Conservation (phyloP, 2,797 vertebrate genomes). For the Pteropus rufus region DNA sequence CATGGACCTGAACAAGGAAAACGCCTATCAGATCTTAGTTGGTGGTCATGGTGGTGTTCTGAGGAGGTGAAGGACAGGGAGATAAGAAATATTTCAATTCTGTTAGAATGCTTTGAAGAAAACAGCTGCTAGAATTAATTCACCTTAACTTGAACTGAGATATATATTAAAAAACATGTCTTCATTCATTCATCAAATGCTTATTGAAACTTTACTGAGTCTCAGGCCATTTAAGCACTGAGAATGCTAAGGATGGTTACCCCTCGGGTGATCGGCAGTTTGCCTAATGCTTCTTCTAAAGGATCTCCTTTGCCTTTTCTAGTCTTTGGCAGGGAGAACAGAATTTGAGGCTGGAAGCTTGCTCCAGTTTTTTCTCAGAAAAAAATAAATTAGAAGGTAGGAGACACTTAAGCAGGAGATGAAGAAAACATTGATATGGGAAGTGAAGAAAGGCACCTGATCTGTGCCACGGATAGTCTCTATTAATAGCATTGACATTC, state of each 20-base stretch:
- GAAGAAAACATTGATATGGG: not conserved
- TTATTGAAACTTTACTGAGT: not conserved
- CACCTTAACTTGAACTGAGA: not conserved
- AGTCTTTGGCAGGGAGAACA: not conserved
- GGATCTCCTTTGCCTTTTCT: not conserved
- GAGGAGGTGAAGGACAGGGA: not conserved
- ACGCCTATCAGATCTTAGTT: not conserved
- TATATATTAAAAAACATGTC: not conserved
- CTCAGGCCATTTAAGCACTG: not conserved
- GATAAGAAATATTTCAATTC: not conserved
- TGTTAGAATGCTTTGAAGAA: not conserved
- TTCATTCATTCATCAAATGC: not conserved
- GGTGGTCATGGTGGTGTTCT: not conserved
- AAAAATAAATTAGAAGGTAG: not conserved
- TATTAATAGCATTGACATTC: not conserved
- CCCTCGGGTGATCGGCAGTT: not conserved
- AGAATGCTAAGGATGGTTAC: not conserved
- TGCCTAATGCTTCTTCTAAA: not conserved
- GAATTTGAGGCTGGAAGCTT: not conserved
- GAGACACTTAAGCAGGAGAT: not conserved
- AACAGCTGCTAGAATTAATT: not conserved
- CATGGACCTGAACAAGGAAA: not conserved
- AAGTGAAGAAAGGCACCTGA: not conserved
- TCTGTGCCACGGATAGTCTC: not conserved
- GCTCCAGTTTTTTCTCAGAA: not conserved